These are phyloP conservation scores for Microtus oregoni DNA, from an alignment of 2,113 vertebrate species.

Conservation along the genomic window DNA sequence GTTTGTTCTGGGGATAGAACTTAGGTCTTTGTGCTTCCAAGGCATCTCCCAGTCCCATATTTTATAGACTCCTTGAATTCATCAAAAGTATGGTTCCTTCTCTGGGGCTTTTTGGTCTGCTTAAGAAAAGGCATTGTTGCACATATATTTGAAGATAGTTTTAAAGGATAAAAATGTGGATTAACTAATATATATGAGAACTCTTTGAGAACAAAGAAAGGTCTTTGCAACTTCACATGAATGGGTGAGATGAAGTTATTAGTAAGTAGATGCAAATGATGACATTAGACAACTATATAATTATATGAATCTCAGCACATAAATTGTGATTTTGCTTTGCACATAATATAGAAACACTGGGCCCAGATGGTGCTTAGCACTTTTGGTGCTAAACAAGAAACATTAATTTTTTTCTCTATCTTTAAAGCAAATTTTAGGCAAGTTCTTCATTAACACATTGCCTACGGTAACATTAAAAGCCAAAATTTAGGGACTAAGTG, in stretches of 20 bases:
- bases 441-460: background rate
- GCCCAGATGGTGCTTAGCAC: background rate
- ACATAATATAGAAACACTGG: background rate
- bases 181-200: background rate
- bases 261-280: background rate
- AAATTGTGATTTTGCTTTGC: background rate
- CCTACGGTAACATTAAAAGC: background rate
- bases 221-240: background rate
- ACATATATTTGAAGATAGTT: slow-evolving; percentile 40
- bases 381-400: background rate
- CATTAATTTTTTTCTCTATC: slow-evolving; percentile 36
- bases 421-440: slow-evolving; percentile 22
- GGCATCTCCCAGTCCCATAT: background rate
- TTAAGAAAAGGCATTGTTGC: background rate
- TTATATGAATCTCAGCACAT: background rate
- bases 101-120: background rate
- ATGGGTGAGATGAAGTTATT: background rate
- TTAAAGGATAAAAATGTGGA: slow-evolving; percentile 18
- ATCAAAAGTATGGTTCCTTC: background rate
- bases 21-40: background rate
- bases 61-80: background rate
- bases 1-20: background rate
- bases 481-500: background rate
- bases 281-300: background rate
- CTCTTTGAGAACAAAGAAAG: background rate